phyloP scores from a whole-genome alignment of 2,888 invertebrate species.

The Hofmannophila pseudospretella region DNA sequence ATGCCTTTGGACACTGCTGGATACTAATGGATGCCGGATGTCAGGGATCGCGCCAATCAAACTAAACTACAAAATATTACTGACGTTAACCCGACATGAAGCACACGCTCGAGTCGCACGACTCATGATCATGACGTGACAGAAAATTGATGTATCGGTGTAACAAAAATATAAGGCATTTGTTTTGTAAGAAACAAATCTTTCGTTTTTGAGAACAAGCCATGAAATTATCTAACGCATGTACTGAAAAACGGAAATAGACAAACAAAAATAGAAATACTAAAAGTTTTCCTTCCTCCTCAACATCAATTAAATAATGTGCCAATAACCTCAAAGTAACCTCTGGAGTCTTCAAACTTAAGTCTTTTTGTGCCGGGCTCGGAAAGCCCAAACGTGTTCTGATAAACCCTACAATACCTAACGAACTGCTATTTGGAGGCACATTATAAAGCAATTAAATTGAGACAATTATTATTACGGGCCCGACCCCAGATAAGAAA shows the following conservation, averaged over 20 bases:
- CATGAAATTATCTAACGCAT: too few relatives aligned
- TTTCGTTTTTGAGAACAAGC: too few relatives aligned
- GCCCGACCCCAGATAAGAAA: slow-evolving; percentile 27
- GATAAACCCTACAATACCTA: slow-evolving; percentile 8
- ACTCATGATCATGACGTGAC: too few relatives aligned
- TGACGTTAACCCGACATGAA: slow-evolving; percentile 21
- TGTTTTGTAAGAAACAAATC: too few relatives aligned
- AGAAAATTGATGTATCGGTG: slow-evolving; percentile 32
- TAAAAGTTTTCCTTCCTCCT: too few relatives aligned
- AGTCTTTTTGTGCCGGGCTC: too few relatives aligned
- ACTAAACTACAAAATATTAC: slow-evolving; percentile 26
- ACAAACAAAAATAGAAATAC: too few relatives aligned
- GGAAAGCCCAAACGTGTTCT: slow-evolving; percentile 14
- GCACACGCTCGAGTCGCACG: too few relatives aligned
- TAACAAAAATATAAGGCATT: too few relatives aligned
- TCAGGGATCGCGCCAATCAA: slow-evolving; percentile 41
- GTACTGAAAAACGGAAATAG: too few relatives aligned
- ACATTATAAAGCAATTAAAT: slow-evolving; percentile 38
- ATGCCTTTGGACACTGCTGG: slow-evolving; percentile 12
- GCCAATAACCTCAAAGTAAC: neutral
- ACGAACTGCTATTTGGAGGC: slow-evolving; percentile 20
- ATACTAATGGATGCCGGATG: slow-evolving; percentile 31
- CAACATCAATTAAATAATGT: neutral
- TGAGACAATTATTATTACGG: slow-evolving; percentile 30
- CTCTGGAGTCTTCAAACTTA: slow-evolving; percentile 3